Percentiles rank a stretch among this genome's conserved stretches.
phyloP scores from a whole-genome alignment of 2,797 vertebrate species.

The Epinephelus awoara region DNA sequence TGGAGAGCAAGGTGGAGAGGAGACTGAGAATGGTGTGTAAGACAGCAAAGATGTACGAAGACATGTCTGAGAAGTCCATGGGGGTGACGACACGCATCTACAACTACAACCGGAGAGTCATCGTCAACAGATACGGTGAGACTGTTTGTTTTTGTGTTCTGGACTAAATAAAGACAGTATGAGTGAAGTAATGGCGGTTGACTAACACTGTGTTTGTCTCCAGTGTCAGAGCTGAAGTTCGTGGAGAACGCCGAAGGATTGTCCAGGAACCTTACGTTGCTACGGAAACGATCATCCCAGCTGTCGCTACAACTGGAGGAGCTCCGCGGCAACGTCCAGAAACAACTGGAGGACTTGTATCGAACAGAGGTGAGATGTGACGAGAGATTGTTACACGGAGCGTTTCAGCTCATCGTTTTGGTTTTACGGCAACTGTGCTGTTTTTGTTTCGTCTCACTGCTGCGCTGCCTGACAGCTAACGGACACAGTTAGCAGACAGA shows the following conservation, averaged over 20 bases:
- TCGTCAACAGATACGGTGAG: slow-evolving; percentile 73
- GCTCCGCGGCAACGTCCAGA: slow-evolving; percentile 27
- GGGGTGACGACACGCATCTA: slow-evolving; percentile 60
- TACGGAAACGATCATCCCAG: slow-evolving; percentile 51
- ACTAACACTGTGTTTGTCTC: not conserved
- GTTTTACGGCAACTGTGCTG: too few species aligned
- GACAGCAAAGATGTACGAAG: slow-evolving; percentile 16
- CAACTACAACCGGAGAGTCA: slow-evolving; percentile 49
- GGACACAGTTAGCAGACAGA: too few species aligned
- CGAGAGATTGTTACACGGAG: too few species aligned
- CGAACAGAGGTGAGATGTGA: slow-evolving; percentile 73
- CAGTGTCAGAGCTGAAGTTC: slow-evolving; percentile 77
- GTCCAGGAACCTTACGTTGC: slow-evolving; percentile 62
- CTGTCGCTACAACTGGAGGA: slow-evolving; percentile 60
- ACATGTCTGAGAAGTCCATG: slow-evolving; percentile 43
- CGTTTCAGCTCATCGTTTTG: too few species aligned
- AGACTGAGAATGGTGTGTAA: slow-evolving; percentile 70
- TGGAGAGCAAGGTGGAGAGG: slow-evolving; percentile 37
- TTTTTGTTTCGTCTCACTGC: too few species aligned
- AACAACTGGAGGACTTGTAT: slow-evolving; percentile 72
- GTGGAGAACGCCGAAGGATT: slow-evolving; percentile 55
- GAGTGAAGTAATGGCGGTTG: not conserved
- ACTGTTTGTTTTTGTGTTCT: not conserved
- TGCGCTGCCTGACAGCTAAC: too few species aligned
- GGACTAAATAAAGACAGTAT: not conserved